A percentile compares a stretch with the other conserved stretches of the same genome.
These are phyloP conservation scores for Himalopsyche anomala DNA, from an alignment of 2,888 invertebrate species.

Conservation along the genomic window DNA sequence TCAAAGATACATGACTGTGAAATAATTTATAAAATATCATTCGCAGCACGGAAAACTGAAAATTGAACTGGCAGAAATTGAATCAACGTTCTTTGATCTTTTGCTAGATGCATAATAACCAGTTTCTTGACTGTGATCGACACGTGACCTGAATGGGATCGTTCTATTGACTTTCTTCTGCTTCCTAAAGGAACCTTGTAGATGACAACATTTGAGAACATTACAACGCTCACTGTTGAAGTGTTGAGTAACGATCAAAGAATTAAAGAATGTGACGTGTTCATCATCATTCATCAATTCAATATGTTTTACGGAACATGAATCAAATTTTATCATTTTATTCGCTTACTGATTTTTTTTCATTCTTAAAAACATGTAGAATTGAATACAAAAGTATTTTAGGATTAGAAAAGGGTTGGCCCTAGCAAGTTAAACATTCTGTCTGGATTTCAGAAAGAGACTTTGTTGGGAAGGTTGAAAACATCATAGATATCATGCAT, in stretches of 20 bases:
- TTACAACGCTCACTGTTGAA: neutral
- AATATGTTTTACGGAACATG: no score
- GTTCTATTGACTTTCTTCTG: neutral
- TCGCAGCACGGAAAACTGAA: slow-evolving; percentile 44
- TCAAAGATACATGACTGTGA: neutral
- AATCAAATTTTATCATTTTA: no score
- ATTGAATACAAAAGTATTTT: no score
- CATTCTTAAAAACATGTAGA: no score
- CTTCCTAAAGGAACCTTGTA: neutral
- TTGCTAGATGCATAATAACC: slow-evolving; percentile 50
- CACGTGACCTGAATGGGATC: slow-evolving; percentile 42
- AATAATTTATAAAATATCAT: slow-evolving; percentile 22
- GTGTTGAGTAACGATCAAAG: neutral
- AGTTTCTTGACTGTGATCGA: slow-evolving; percentile 7
- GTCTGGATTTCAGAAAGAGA: no score
- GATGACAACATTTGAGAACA: neutral
- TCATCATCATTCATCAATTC: no score
- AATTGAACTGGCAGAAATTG: slow-evolving; percentile 45
- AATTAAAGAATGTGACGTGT: no score
- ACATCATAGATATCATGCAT: no score
- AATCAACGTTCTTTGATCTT: slow-evolving; percentile 49
- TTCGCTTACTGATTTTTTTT: no score
- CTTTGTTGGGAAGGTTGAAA: no score
- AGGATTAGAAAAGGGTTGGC: no score
- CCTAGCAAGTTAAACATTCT: no score